Evolutionary conservation across 2,113 vertebrate species (phyloP), one percentile per base, ranked within the genome.

Genomic region (Eonycteris spelaea): DNA sequence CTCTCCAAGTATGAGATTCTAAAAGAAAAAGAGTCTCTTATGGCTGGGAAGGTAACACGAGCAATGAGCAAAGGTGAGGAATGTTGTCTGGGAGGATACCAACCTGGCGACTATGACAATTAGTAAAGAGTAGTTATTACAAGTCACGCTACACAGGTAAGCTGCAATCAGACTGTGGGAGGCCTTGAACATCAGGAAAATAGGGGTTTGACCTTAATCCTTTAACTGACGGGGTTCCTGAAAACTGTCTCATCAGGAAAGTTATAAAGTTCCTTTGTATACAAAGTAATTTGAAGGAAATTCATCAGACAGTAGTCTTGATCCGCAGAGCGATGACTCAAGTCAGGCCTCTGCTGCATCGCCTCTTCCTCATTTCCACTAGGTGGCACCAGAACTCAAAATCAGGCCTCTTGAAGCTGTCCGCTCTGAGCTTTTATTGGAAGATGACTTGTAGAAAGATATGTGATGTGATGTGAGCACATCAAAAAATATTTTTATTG

Each of bases 351-450:
- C n/a, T 63, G 51, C 90, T 12, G 22, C 26, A 24, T 53, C 45
- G 0, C 83, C 45, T 59, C 61, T 91, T 92, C 75, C 28, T 53
- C 78, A 40, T 67, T 21, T 11, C 96, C 97, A 96, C 96, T 96
- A 97, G 97, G 94, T 97, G 97, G 97, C 96, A 80, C 88, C 75
- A 96, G 78, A 97, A 96, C 94, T 92, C 90, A 95, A 96, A 97
- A 95, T 33, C 95, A 95, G 61, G 40, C 57, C 70, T 57, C 30
- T 16, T 21, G 38, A 3, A 63, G 13, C 28, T 61, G 2, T 21
- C 7, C 6, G 19, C 59, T 57, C 24, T 15, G 21, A 95, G 26
- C 16, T 59, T 70, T 88, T 53, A 15, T 3, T 35, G 24, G 28
- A 82, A 57, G 28, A 86, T 30, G 77, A 73, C 43, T 65, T 79